Evolutionary conservation across 2,797 vertebrate genomes (phyloP).

Genomic region (Hybognathus amarus): DNA sequence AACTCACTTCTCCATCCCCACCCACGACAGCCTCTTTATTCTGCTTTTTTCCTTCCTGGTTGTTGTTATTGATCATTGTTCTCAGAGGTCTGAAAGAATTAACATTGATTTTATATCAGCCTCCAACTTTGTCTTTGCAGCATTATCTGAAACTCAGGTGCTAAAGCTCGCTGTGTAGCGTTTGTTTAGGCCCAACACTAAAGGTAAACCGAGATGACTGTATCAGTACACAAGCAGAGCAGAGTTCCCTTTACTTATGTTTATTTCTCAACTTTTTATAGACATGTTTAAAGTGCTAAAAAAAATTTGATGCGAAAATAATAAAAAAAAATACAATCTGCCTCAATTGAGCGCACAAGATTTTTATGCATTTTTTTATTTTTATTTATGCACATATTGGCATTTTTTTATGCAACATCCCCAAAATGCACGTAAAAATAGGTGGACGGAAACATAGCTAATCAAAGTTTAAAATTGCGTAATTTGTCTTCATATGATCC

Average conservation of each 20-base stretch:
- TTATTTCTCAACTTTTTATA: too few relatives aligned
- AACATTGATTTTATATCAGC: conserved; percentile 76
- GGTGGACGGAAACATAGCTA: too few relatives aligned
- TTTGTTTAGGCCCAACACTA: neutral
- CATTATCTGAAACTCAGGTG: conserved; percentile 27
- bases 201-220: neutral
- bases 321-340: too few relatives aligned
- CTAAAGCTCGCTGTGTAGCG: neutral
- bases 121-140: conserved; percentile 57
- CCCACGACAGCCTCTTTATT: conserved; percentile 4
- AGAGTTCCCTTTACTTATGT: too few relatives aligned
- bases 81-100: conserved; percentile 71
- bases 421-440: too few relatives aligned
- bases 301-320: too few relatives aligned
- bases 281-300: too few relatives aligned
- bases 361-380: too few relatives aligned
- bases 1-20: neutral
- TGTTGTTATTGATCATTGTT: conserved; percentile 73
- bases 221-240: neutral
- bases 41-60: conserved; percentile 5
- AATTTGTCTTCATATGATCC: neutral
- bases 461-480: neutral
- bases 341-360: too few relatives aligned
- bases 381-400: too few relatives aligned
- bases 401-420: too few relatives aligned